Conservation (phyloP, 2,888 invertebrate genomes). For the Polylopha cassiicola region DNA sequence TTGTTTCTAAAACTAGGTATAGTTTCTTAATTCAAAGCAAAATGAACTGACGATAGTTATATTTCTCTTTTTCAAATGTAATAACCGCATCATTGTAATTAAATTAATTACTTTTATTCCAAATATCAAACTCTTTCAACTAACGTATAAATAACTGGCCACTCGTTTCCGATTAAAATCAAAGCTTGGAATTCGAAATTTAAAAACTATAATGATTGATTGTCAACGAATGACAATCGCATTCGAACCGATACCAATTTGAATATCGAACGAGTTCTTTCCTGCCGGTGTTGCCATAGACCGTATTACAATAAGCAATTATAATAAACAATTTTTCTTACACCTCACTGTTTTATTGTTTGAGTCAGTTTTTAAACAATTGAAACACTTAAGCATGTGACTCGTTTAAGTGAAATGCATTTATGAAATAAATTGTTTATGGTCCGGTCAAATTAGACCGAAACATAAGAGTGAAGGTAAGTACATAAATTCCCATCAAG, state of each 20-base stretch:
- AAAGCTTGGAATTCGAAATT: conserved; percentile 66
- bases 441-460: too few relatives aligned
- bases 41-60: too few relatives aligned
- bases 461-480: too few relatives aligned
- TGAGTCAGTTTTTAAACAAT: conserved; percentile 14
- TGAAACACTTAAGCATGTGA: conserved; percentile 7
- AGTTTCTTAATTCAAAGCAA: too few relatives aligned
- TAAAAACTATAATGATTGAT: conserved; percentile 74
- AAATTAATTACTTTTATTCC: conserved; percentile 34
- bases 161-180: conserved; percentile 57
- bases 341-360: conserved; percentile 28
- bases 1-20: too few relatives aligned
- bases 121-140: conserved; percentile 27
- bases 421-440: too few relatives aligned
- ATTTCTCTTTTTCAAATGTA: too few relatives aligned
- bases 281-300: conserved; percentile 57
- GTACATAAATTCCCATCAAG: too few relatives aligned
- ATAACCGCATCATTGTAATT: conserved; percentile 10
- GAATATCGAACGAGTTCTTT: conserved; percentile 69
- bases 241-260: conserved; percentile 69
- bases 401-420: too few relatives aligned
- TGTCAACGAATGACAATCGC: conserved; percentile 74
- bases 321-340: conserved; percentile 44
- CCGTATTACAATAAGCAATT: conserved; percentile 59
- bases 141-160: conserved; percentile 41